Conservation (phyloP, 2,113 vertebrate species). For the Melanostigma gelatinosum region DNA sequence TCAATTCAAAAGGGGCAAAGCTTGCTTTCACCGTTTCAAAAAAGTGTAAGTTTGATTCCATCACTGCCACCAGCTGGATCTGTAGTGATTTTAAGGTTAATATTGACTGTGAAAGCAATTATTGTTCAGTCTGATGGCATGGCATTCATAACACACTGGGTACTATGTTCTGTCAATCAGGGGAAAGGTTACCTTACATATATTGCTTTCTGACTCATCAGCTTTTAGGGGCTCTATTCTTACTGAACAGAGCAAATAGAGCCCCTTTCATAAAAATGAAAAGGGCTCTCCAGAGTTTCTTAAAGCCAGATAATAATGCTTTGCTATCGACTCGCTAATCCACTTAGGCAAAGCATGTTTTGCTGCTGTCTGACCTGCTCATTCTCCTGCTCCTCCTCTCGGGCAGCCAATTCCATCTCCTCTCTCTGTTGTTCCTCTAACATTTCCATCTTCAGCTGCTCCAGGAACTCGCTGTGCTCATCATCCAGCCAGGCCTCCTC, state of each 20-base stretch:
- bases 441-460: constrained; percentile 97
- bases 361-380: constrained; percentile 68
- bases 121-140: constrained; percentile 2
- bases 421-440: constrained; percentile 93
- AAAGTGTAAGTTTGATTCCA: constrained; percentile 45
- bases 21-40: constrained; percentile 52
- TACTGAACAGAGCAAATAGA: constrained; percentile 10
- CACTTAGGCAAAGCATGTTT: constrained; percentile 7
- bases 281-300: not conserved
- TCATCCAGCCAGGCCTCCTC: constrained; percentile 98
- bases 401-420: constrained; percentile 85
- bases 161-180: not conserved
- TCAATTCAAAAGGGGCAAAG: constrained; percentile 52
- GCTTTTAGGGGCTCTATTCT: constrained; percentile 14
- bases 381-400: constrained; percentile 88
- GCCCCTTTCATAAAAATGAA: not conserved
- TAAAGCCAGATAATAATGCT: constrained; percentile 5
- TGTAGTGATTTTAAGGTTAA: not conserved
- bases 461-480: constrained; percentile 96
- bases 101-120: constrained; percentile 35
- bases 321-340: constrained; percentile 7
- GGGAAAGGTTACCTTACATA: not conserved
- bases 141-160: not conserved
- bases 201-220: not conserved
- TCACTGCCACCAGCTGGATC: constrained; percentile 5